A percentile compares a stretch with the other conserved stretches of the same genome.
Conservation (phyloP, 2,888 invertebrate species). For the Oxycera nigricornis region DNA sequence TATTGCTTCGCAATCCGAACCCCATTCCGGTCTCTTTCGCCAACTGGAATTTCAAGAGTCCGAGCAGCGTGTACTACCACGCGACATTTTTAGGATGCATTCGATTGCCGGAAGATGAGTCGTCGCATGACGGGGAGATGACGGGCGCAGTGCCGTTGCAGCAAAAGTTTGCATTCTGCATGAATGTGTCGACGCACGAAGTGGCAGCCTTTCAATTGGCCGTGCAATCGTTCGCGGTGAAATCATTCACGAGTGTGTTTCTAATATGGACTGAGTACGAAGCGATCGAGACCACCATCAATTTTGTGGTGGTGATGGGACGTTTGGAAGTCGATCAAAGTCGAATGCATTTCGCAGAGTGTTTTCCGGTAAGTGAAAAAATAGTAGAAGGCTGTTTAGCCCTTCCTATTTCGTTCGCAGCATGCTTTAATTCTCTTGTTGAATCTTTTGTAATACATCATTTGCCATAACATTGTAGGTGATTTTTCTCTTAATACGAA, state of each 20-base stretch:
- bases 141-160: not conserved
- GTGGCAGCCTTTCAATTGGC: conserved; percentile 68
- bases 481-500: too few species aligned
- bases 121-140: not conserved
- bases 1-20: conserved; percentile 58
- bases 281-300: conserved; percentile 73
- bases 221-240: conserved; percentile 72
- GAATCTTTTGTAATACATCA: too few species aligned
- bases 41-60: conserved; percentile 55
- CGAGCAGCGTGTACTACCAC: conserved; percentile 55
- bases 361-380: conserved; percentile 84
- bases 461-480: too few species aligned
- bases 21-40: conserved; percentile 57
- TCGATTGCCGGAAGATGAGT: not conserved
- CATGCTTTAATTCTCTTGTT: too few species aligned
- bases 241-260: conserved; percentile 72
- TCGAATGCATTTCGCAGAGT: conserved; percentile 74
- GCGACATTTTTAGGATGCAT: conserved; percentile 68
- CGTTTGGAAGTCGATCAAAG: conserved; percentile 73
- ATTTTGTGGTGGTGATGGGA: conserved; percentile 78
- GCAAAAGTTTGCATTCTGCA: conserved; percentile 44
- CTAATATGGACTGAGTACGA: conserved; percentile 77
- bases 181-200: conserved; percentile 48
- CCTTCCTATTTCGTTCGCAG: too few species aligned
- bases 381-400: too few species aligned